Conservation (phyloP, 2,888 invertebrate species). For the Mythimna ferrago region DNA sequence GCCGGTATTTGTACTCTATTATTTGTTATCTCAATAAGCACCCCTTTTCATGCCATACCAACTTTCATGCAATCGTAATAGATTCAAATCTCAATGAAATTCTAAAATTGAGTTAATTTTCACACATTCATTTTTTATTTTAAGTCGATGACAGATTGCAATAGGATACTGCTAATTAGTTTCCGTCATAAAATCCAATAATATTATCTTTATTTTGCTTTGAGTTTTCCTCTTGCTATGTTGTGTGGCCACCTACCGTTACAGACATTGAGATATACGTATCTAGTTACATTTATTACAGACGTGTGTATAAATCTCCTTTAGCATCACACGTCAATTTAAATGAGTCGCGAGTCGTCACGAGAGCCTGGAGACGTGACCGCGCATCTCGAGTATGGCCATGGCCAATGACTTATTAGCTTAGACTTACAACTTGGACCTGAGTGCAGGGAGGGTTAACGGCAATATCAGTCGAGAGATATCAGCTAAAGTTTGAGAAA, state of each 20-base stretch:
- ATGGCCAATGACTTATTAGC: conserved; percentile 26
- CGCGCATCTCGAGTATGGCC: conserved; percentile 39
- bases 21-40: too few relatives aligned
- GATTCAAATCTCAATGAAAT: neutral
- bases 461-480: neutral
- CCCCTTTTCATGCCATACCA: neutral
- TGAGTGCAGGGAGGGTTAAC: neutral
- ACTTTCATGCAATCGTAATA: neutral
- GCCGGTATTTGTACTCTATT: too few relatives aligned
- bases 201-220: neutral
- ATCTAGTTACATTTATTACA: too few relatives aligned
- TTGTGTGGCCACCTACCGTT: conserved; percentile 22
- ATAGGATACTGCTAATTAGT: conserved; percentile 9
- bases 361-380: conserved; percentile 36
- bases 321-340: conserved; percentile 48
- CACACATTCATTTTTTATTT: neutral
- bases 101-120: neutral
- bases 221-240: neutral
- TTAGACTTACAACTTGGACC: conserved; percentile 9
- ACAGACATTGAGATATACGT: neutral
- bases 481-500: neutral
- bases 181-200: neutral
- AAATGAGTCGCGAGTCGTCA: conserved; percentile 49
- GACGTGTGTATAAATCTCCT: conserved; percentile 39
- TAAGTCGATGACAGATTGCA: neutral